A percentile compares a stretch with the other conserved stretches of the same genome.
Evolutionary conservation across 1,140 invertebrate genomes (phyloP).

Genomic region (Panagrolaimus sp.): DNA sequence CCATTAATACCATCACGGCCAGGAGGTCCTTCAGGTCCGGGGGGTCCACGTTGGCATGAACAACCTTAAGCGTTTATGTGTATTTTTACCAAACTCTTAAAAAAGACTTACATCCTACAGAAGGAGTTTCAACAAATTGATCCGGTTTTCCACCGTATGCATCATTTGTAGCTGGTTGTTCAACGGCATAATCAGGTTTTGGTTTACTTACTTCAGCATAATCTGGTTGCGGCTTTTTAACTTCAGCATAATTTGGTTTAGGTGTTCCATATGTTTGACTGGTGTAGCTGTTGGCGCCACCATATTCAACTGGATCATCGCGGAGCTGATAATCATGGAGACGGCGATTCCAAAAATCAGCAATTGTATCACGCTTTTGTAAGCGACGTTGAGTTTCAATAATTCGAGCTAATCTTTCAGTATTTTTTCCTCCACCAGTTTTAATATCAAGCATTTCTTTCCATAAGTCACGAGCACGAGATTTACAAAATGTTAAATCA

Average conservation of each 20-base stretch:
- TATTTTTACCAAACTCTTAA: not conserved
- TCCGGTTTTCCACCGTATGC: conserved; percentile 18
- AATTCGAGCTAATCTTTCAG: conserved; percentile 32
- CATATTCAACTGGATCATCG: conserved; percentile 45
- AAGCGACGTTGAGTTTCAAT: conserved; percentile 32
- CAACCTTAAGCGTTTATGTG: conserved; percentile 17
- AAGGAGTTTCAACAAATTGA: conserved; percentile 49
- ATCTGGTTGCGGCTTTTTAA: no score
- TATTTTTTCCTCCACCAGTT: conserved; percentile 24
- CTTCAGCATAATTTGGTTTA: not conserved
- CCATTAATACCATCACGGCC: conserved; percentile 41
- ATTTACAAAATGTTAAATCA: conserved; percentile 49
- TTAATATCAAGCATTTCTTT: conserved; percentile 47
- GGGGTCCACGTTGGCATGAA: conserved; percentile 43
- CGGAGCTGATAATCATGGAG: conserved; percentile 41
- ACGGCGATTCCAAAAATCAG: conserved; percentile 45
- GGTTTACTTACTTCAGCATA: no score
- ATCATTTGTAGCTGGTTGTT: not conserved
- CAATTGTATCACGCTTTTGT: conserved; percentile 47
- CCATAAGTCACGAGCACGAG: conserved; percentile 49
- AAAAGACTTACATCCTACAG: conserved; percentile 39
- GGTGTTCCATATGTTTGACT: not conserved
- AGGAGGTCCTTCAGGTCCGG: conserved; percentile 35
- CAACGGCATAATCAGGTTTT: conserved; percentile 2
- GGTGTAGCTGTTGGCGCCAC: not conserved